These are phyloP conservation scores for Helicoverpa armigera DNA, from an alignment of 1,140 invertebrate genomes.

Conservation along the genomic window DNA sequence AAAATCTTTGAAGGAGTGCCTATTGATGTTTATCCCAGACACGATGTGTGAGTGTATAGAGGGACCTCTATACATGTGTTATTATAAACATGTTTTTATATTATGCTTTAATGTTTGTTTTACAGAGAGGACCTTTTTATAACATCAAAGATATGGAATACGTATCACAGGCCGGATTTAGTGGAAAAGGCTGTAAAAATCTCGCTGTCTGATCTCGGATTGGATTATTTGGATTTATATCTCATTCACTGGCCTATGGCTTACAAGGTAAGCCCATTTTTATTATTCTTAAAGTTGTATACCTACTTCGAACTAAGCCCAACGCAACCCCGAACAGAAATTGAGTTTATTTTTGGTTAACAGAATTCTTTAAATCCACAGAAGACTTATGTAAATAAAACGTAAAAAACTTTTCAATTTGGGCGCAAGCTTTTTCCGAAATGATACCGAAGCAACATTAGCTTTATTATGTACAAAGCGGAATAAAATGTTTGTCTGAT, in stretches of 20 bases:
- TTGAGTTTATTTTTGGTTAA: constrained; percentile 24
- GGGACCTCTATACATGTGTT: neutral
- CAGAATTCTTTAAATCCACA: constrained; percentile 36
- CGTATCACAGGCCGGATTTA: constrained; percentile 87
- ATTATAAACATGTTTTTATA: constrained; percentile 28
- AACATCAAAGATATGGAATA: constrained; percentile 90
- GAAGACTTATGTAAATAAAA: constrained; percentile 34
- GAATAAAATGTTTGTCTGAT: constrained; percentile 38
- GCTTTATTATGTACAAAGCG: constrained; percentile 37
- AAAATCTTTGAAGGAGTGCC: neutral
- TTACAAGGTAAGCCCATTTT: constrained; percentile 81
- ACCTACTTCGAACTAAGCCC: constrained; percentile 24
- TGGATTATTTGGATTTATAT: constrained; percentile 92
- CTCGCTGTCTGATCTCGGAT: constrained; percentile 88
- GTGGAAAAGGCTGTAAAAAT: constrained; percentile 86
- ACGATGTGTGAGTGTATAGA: neutral
- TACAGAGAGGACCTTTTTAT: constrained; percentile 89
- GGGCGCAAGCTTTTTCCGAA: constrained; percentile 4
- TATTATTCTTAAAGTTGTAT: constrained; percentile 40
- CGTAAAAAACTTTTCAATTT: constrained; percentile 40
- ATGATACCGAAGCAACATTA: constrained; percentile 22
- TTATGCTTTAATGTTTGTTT: constrained; percentile 45
- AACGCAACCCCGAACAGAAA: constrained; percentile 13
- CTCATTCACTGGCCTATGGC: constrained; percentile 93
- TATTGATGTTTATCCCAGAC: neutral